Base-by-base conservation (phyloP, 2,888 invertebrate species). In the Perizoma affinitatum region DNA sequence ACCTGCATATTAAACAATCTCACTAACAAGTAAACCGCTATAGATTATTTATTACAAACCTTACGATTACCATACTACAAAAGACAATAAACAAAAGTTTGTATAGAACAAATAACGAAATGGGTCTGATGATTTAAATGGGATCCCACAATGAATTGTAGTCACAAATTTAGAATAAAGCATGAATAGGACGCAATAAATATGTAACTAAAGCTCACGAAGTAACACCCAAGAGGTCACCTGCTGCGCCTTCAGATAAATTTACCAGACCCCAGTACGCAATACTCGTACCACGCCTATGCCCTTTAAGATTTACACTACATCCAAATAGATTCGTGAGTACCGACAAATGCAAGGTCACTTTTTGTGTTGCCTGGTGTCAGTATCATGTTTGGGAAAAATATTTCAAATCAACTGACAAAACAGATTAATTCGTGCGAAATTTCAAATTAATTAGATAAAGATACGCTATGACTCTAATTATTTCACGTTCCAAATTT, bases 241-340 rank as follows among this genome's bases (percentile, higher is more conserved):
- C 88, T 83, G 89, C 88, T 90, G 89, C 76, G 88, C 82, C 82
- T 82, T 83, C 84, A 86, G 85, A 89, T 84, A 84, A 84, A 86
- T 87, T 89, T 86, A 65, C 63, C 54, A 61, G 43, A 41, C 54
- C 66, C 53, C 58, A 61, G 66, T 54, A 88, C 73, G 78, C 79
- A 80, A 78, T 73, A 76, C 38, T 22, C 38, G 38, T 7, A 7
- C 83, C 86, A 84, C 88, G 88, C 89, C 87, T 86, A 75, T 87
- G 84, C 90, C 87, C 88, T 89, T 89, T 90, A 79, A 75, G 77
- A 85, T 86, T 86, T 85, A 87, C 82, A 80, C 83, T 79, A 83
- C 79, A 80, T 80, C 81, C 80, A 83, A 87, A 88, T 84, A 83
- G 80, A 81, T 82, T 78, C 82, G 82, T 80, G 79, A 80, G 80